A percentile compares a stretch with the other conserved stretches of the same genome.
These are phyloP conservation scores for Myrmecobius fasciatus DNA, from an alignment of 2,113 vertebrate species.

Conservation along the genomic window DNA sequence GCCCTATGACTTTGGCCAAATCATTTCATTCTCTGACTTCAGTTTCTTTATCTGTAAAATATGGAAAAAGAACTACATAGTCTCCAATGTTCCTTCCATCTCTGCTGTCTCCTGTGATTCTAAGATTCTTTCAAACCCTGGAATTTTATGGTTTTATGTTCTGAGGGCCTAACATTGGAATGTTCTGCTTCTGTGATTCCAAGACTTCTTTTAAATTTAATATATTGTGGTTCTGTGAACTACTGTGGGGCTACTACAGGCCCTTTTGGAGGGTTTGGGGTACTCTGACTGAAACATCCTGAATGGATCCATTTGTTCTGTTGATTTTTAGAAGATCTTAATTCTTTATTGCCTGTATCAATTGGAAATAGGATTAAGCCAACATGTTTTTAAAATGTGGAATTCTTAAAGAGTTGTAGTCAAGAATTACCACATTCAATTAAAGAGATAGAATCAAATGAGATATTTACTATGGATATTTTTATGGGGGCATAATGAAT, in stretches of 20 bases:
- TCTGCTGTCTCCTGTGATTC: background rate
- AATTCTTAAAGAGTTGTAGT: conserved; percentile 55
- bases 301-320: background rate
- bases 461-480: conserved; percentile 74
- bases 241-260: background rate
- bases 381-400: background rate
- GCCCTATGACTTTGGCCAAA: background rate
- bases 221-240: background rate
- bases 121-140: background rate
- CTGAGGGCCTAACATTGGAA: background rate
- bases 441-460: conserved; percentile 77
- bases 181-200: background rate
- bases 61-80: background rate
- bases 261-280: background rate
- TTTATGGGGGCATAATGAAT: conserved; percentile 69
- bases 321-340: background rate
- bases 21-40: background rate
- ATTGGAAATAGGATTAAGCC: background rate
- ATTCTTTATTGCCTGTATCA: background rate
- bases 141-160: background rate
- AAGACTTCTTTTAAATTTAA: background rate
- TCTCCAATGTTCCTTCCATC: background rate
- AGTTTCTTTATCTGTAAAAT: background rate
- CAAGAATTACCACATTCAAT: conserved; percentile 74
- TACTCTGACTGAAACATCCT: background rate